Evolutionary conservation across 2,113 vertebrate species (phyloP), one percentile per base, ranked within the genome.

Genomic region (Brachionichthys hirsutus): DNA sequence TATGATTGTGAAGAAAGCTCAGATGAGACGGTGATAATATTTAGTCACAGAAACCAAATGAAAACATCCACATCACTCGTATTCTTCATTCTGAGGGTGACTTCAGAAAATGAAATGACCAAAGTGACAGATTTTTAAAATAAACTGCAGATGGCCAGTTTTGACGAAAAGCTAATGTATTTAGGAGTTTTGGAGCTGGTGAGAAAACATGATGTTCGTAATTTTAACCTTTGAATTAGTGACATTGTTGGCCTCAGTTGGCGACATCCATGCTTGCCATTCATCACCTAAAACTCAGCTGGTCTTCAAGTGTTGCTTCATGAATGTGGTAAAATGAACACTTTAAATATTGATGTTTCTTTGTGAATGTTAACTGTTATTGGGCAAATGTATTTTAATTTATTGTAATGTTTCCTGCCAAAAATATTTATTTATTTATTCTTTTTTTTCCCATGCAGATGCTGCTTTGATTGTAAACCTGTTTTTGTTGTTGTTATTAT

Each of bases 391-490:
- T 19, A 3, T 59, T 80, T 70, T 54, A 59, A 69, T 56, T 73
- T 80, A 70, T 76, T 88, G 62, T 86, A 67, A 66, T 42, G 58
- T 84, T 85, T 68, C 24, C 72, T 70, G 62, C 77, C 68, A 69
- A 54, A 63, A 35, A 59, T 79, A 72, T 82, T 70, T 69, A 68
- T 75, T 80, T 63, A 73, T 86, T 77, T 45, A 74, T 83, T 76
- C 62, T 50, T 60, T 72, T 63, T 72, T 63, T 54, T 60, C 45
- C 70, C 59, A 70, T 80, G 77, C 36, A 60, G 53, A 79, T 79
- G 73, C 72, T 83, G 81, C 85, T 89, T 85, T 88, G 64, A 88
- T 87, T 89, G 87, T 90, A 81, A 86, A 80, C 74, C 60, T 74
- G 18, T 69, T 75, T 75, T 75, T 88, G 81, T 85, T 30, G 3